phyloP scores from a whole-genome alignment of 2,888 invertebrate genomes.

The Bombylius discolor region DNA sequence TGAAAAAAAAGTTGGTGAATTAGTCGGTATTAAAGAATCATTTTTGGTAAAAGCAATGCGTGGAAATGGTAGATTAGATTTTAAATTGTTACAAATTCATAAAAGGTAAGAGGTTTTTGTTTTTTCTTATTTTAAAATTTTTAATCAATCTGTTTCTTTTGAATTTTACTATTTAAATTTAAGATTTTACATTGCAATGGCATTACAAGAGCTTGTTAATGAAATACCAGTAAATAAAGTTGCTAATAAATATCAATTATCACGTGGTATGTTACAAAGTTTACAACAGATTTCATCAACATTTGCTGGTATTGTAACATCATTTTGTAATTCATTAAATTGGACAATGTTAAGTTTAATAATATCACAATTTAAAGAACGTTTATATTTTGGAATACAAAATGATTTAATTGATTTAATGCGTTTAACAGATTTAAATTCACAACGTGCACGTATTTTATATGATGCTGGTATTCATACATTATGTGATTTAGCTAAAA shows the following conservation, averaged over 20 bases:
- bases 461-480: constrained; percentile 69
- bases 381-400: constrained; percentile 88
- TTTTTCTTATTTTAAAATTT: neutral
- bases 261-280: constrained; percentile 82
- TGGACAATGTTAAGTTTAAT: constrained; percentile 86
- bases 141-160: neutral
- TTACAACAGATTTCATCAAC: constrained; percentile 90
- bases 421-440: constrained; percentile 69
- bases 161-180: neutral
- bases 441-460: constrained; percentile 68
- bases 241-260: constrained; percentile 71
- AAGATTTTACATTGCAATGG: constrained; percentile 80
- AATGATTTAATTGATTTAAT: constrained; percentile 85
- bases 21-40: constrained; percentile 78
- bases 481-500: constrained; percentile 64
- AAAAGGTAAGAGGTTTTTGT: constrained; percentile 39
- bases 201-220: constrained; percentile 83
- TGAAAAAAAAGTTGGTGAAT: constrained; percentile 73
- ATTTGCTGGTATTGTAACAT: constrained; percentile 94
- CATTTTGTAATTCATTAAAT: constrained; percentile 85
- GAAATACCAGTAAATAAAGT: constrained; percentile 73
- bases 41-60: constrained; percentile 68
- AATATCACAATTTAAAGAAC: constrained; percentile 83
- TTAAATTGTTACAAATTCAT: constrained; percentile 46
- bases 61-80: constrained; percentile 46